phyloP scores from a whole-genome alignment of 2,888 invertebrate genomes.

The Ichneumoninae sp. region DNA sequence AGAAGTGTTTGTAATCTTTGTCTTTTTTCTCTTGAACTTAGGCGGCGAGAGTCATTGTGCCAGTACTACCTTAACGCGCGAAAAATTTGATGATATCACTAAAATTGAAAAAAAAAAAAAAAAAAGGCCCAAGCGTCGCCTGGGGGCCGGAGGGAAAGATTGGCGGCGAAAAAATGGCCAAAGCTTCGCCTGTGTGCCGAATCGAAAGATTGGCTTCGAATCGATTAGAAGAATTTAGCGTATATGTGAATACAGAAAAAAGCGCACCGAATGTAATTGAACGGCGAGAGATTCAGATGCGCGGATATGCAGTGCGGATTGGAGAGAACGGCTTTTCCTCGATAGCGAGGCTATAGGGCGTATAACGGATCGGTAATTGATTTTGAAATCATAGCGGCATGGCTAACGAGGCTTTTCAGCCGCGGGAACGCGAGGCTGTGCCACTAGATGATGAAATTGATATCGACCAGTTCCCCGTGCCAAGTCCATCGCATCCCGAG shows the following conservation, averaged over 20 bases:
- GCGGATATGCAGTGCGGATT: constrained; percentile 17
- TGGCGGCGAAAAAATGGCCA: neutral
- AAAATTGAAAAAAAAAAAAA: no score
- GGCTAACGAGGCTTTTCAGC: constrained; percentile 70
- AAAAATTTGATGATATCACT: no score
- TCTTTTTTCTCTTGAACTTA: no score
- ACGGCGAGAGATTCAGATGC: constrained; percentile 32
- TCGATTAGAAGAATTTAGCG: neutral
- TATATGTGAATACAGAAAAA: neutral
- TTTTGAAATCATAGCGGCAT: constrained; percentile 70
- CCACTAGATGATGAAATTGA: constrained; percentile 62
- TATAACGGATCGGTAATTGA: constrained; percentile 70
- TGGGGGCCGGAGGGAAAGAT: neutral
- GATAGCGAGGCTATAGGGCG: constrained; percentile 46
- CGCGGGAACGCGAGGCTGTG: constrained; percentile 19
- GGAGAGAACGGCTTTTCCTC: constrained; percentile 29
- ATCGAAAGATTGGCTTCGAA: neutral
- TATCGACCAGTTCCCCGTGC: constrained; percentile 58
- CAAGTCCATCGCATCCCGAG: constrained; percentile 53
- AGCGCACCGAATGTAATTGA: neutral
- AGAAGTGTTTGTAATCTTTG: no score
- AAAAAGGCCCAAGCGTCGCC: neutral
- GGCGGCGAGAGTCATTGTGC: no score
- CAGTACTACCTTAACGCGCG: no score
- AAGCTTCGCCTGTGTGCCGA: neutral